Conservation (phyloP, 2,888 invertebrate genomes). For the Cremastinae sp. region DNA sequence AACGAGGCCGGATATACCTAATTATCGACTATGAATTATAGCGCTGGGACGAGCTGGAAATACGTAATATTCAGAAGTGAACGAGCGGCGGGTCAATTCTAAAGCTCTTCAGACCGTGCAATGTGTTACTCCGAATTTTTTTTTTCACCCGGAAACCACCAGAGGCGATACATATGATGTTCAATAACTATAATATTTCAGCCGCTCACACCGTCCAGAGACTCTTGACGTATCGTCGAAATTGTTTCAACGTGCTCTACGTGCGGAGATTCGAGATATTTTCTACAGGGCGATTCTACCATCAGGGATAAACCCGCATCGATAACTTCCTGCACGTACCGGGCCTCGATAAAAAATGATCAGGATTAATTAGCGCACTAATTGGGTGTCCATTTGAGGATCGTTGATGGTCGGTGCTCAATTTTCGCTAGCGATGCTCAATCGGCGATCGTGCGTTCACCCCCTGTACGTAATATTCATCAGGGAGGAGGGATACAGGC, state of each 20-base stretch:
- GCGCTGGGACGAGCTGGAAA: constrained; percentile 39
- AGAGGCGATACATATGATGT: constrained; percentile 49
- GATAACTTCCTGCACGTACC: too few species aligned
- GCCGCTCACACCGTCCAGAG: constrained; percentile 12
- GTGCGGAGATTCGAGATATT: too few species aligned
- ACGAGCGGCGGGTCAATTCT: constrained; percentile 36
- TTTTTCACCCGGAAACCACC: constrained; percentile 25
- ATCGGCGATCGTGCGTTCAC: too few species aligned
- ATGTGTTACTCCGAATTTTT: constrained; percentile 54
- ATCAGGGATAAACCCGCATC: too few species aligned
- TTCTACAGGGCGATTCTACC: too few species aligned
- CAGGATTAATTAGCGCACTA: too few species aligned
- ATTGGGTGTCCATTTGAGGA: too few species aligned
- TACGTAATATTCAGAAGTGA: constrained; percentile 8
- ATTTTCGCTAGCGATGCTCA: too few species aligned
- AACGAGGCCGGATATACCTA: constrained; percentile 44
- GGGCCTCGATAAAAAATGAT: too few species aligned
- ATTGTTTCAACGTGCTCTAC: constrained; percentile 31
- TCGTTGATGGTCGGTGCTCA: too few species aligned
- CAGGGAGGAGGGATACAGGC: background rate
- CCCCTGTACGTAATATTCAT: background rate
- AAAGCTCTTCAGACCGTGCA: constrained; percentile 52
- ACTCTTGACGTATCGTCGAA: constrained; percentile 40
- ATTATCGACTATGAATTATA: constrained; percentile 55
- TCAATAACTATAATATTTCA: constrained; percentile 56